These are phyloP conservation scores for Calephelis nemesis DNA, from an alignment of 1,140 invertebrate genomes.

Conservation along the genomic window DNA sequence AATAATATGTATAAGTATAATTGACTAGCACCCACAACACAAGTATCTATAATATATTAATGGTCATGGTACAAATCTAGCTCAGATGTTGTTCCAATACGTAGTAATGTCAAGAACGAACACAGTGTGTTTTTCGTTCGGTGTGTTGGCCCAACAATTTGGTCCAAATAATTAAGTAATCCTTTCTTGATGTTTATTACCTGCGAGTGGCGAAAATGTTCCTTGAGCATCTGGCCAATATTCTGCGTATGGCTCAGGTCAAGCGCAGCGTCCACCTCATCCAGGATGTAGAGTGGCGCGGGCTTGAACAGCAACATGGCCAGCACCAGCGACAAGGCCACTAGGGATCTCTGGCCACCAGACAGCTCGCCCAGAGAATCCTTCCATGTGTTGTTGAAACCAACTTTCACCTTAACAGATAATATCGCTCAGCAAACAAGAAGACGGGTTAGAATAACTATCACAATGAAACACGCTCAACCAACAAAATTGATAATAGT, in stretches of 20 bases:
- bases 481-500: no score
- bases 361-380: constrained; percentile 97
- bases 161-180: no score
- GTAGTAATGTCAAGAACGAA: no score
- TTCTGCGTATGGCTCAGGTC: constrained; percentile 99
- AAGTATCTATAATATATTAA: no score
- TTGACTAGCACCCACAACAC: no score
- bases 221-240: constrained; percentile 97
- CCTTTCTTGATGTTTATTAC: constrained; percentile 60
- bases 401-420: constrained; percentile 87
- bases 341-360: constrained; percentile 97
- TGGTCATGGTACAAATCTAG: no score
- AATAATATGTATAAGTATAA: no score
- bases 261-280: constrained; percentile 99
- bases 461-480: no score
- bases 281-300: constrained; percentile 98
- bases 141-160: no score
- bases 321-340: constrained; percentile 97
- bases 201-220: constrained; percentile 96
- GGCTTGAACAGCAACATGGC: constrained; percentile 98
- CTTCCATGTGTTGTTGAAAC: constrained; percentile 97
- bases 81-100: no score
- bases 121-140: no score
- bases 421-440: neutral
- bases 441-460: no score